Percentiles rank a stretch among this genome's conserved stretches.
Conservation (phyloP, 2,797 vertebrate genomes). For the Enteromius argenteus region DNA sequence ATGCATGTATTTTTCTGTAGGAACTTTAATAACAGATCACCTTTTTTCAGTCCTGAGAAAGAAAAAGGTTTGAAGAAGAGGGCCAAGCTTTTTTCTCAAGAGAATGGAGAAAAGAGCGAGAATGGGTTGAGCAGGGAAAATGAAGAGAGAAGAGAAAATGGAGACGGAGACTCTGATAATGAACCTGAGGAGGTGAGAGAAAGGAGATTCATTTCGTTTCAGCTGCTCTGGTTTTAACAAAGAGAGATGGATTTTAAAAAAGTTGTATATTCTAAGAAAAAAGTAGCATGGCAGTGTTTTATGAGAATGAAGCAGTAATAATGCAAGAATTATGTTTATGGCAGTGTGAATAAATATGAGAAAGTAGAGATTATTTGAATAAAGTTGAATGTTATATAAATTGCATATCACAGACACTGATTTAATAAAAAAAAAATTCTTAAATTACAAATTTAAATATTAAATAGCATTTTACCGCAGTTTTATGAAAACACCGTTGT, state of each 20-base stretch:
- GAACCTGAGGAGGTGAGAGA: constrained; percentile 82
- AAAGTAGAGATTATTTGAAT: not conserved
- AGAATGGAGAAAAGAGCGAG: constrained; percentile 79
- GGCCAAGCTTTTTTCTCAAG: constrained; percentile 83
- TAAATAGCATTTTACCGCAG: not conserved
- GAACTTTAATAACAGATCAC: not conserved
- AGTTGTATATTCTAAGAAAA: no score
- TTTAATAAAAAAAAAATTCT: not conserved
- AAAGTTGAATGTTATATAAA: not conserved
- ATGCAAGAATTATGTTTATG: not conserved
- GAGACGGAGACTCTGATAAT: constrained; percentile 91
- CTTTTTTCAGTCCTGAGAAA: constrained; percentile 84
- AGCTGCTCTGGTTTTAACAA: not conserved
- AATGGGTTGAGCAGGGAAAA: constrained; percentile 81
- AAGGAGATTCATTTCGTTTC: not conserved
- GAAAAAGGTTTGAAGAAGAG: constrained; percentile 91
- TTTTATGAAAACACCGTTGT: not conserved
- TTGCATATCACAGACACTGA: not conserved
- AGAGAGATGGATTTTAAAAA: not conserved
- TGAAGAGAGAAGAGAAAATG: constrained; percentile 72
- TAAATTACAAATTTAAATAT: not conserved
- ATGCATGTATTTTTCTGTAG: not conserved
- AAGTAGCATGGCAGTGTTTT: not conserved
- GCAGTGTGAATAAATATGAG: not conserved
- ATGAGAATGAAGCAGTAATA: not conserved